These are phyloP conservation scores for Notechis scutatus DNA, from an alignment of 2,113 vertebrate genomes.

Conservation along the genomic window DNA sequence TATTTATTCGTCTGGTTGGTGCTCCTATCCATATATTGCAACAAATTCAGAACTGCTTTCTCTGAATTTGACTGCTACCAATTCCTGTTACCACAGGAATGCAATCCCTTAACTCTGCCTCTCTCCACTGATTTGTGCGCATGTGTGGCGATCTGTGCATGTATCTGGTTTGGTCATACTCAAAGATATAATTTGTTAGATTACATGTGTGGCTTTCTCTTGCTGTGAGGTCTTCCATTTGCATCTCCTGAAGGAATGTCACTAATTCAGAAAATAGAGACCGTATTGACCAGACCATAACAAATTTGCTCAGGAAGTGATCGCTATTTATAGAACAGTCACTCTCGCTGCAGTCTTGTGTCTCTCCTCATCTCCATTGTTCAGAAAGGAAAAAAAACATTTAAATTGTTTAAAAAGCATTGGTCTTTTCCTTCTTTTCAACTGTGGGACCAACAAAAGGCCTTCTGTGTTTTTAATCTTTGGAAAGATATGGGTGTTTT, in stretches of 20 bases:
- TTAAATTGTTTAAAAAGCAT: not conserved
- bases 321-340: not conserved
- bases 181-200: not conserved
- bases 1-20: not conserved
- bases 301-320: conserved; percentile 1
- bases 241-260: conserved; percentile 11
- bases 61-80: not conserved
- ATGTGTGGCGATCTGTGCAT: not conserved
- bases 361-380: not conserved
- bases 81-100: not conserved
- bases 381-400: not conserved
- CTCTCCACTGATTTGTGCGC: not conserved
- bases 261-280: not conserved
- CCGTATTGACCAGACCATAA: not conserved
- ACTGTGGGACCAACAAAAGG: not conserved
- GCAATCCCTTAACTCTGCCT: not conserved
- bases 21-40: not conserved
- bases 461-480: not conserved
- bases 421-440: not conserved
- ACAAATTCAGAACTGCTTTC: not conserved
- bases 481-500: not conserved
- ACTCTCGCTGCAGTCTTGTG: not conserved
- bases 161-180: not conserved
- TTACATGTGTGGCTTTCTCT: not conserved
- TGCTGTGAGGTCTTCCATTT: conserved; percentile 15